phyloP scores from a whole-genome alignment of 2,797 vertebrate species.

The Sitta carolinensis region DNA sequence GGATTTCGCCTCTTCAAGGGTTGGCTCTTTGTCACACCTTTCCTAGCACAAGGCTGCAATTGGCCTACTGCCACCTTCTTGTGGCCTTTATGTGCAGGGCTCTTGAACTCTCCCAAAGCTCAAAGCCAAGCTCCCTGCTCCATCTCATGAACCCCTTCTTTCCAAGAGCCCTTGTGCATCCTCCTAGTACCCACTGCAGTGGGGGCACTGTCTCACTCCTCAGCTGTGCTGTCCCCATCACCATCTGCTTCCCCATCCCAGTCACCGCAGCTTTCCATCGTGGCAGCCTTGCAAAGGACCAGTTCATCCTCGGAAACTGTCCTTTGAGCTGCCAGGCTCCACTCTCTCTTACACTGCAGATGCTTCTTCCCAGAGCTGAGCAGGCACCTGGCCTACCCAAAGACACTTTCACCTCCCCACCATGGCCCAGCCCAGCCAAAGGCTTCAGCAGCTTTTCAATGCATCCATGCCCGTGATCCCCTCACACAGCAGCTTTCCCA shows the following conservation, averaged over 20 bases:
- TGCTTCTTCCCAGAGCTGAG: neutral
- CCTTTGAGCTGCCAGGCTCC: neutral
- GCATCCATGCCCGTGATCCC: neutral
- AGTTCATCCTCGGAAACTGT: neutral
- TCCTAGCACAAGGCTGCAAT: neutral
- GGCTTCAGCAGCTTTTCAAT: neutral
- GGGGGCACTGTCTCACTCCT: too few species aligned
- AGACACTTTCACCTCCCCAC: neutral
- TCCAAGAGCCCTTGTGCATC: too few species aligned
- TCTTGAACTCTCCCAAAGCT: neutral
- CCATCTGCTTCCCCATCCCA: neutral
- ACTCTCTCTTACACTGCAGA: accelerated
- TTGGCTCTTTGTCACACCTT: neutral
- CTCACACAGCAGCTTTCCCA: neutral
- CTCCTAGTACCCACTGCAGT: too few species aligned
- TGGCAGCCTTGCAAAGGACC: neutral
- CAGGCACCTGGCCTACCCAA: neutral
- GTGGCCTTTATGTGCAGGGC: neutral
- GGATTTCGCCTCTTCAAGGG: neutral
- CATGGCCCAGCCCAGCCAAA: neutral
- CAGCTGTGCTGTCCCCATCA: too few species aligned
- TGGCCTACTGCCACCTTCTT: neutral
- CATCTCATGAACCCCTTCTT: too few species aligned
- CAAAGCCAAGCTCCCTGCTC: too few species aligned
- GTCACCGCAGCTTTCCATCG: neutral